Base-by-base conservation (phyloP, 2,888 invertebrate species). In the Fragum sueziense region DNA sequence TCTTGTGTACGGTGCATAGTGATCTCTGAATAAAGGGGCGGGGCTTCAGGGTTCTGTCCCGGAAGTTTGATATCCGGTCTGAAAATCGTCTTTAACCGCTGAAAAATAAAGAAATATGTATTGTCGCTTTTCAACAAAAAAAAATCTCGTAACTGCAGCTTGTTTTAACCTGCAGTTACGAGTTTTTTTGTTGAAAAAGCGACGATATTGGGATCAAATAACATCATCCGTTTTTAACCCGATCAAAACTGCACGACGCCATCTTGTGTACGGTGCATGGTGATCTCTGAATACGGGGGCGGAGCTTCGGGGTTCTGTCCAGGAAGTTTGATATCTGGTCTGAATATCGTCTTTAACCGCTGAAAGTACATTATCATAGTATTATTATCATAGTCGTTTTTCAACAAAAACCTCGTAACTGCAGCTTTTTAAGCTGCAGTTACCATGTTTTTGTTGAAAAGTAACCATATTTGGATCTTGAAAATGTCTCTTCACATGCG, bases 1-100 rank as follows among this genome's bases (percentile, higher is more conserved):
- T 77, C 85, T 74, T 47, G 72, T n/a, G 61, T 37, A 11, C 51
- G 41, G 29, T 79, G 81, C 81, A 84, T 81, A 20, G 79, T 59
- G 37, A 90, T 87, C 65, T 87, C 83, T 31, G 89, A 88, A 76
- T 90, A 89, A 11, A 89, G 85, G n/a, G 90, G 88, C 1, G 90
- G 88, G 2, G 84, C 82, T 2, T 85, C 86, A 17, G 79, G 67
- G 25, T 76, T 76, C 20, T 74, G 73, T 7, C 82, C 83, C 14
- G 82, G 82, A 11, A 88, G 54, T 37, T 88, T 83, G 29, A 88
- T 74, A 37, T 90, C 86, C 2, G 90, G 90, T 37, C 90, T 81
- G 73, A 90, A 89, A 34, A 90, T 79, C 3, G 70, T 37, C 72
- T 87, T 86, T 20, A 85, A 37, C 37, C 89, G 76, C 89, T 90